These are phyloP conservation scores for Diaphora mendica DNA, from an alignment of 2,888 invertebrate genomes.

Conservation along the genomic window DNA sequence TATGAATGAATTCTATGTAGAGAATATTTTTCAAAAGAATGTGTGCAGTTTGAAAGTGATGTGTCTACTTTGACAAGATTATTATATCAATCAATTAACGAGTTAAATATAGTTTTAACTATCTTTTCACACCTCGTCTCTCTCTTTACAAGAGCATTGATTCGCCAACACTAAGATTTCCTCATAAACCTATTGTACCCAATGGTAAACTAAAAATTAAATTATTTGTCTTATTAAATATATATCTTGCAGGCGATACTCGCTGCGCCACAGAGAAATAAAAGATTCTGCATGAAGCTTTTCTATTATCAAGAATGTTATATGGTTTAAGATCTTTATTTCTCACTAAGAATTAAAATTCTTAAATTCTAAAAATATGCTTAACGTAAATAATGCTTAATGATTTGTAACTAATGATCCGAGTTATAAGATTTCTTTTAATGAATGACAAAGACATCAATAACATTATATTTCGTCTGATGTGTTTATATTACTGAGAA, in stretches of 20 bases:
- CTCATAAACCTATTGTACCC: neutral
- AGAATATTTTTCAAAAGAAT: conserved; percentile 41
- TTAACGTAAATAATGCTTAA: neutral
- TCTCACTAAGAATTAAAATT: no score
- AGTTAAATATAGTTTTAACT: neutral
- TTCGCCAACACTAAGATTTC: neutral
- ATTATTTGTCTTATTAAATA: neutral
- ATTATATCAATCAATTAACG: neutral
- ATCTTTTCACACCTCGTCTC: neutral
- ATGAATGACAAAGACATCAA: no score
- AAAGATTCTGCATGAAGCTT: neutral
- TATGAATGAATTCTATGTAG: conserved; percentile 72
- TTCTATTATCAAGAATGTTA: no score
- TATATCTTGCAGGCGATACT: neutral
- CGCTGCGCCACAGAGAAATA: neutral
- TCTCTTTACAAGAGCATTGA: neutral
- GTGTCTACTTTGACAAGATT: conserved; percentile 3
- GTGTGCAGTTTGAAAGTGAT: conserved; percentile 35
- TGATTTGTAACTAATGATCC: no score
- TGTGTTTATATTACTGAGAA: no score
- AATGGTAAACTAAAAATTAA: neutral
- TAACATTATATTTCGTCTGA: no score
- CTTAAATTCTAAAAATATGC: no score
- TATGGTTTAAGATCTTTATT: no score
- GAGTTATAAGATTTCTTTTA: no score